A percentile compares a stretch with the other conserved stretches of the same genome.
These are phyloP conservation scores for Anarrhichthys ocellatus DNA, from an alignment of 2,113 vertebrate species.

Conservation along the genomic window DNA sequence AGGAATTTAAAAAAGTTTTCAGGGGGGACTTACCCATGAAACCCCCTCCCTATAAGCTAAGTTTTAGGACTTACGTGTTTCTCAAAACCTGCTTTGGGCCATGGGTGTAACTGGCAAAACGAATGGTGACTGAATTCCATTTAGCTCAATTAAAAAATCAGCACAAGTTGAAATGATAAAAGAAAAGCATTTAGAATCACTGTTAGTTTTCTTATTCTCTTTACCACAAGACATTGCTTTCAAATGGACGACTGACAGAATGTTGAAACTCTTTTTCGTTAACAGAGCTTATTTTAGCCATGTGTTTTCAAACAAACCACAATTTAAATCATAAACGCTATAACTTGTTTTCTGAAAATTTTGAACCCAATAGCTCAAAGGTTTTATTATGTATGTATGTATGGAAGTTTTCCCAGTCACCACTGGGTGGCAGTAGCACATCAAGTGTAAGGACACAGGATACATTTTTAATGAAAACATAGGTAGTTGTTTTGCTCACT, in stretches of 20 bases:
- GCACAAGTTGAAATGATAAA: neutral
- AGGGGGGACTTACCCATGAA: too few relatives aligned
- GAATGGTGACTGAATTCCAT: too few relatives aligned
- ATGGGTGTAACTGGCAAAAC: too few relatives aligned
- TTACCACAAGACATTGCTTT: neutral
- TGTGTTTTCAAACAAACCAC: neutral
- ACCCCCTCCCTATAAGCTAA: too few relatives aligned
- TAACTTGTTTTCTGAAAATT: neutral
- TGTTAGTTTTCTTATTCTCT: neutral
- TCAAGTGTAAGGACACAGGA: neutral
- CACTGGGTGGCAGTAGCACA: slow-evolving; percentile 60
- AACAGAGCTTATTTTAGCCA: neutral
- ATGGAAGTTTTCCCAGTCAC: neutral
- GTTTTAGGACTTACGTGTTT: too few relatives aligned
- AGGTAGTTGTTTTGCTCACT: neutral
- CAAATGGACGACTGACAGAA: neutral
- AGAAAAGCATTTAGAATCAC: neutral
- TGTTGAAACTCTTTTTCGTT: neutral
- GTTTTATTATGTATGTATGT: neutral
- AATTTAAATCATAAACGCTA: neutral
- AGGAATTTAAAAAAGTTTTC: too few relatives aligned
- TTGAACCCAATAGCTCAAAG: neutral
- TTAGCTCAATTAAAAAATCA: too few relatives aligned
- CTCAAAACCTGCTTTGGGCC: too few relatives aligned
- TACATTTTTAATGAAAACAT: neutral